These are phyloP conservation scores for Leptopterna dolabrata DNA, from an alignment of 2,888 invertebrate species.

Conservation along the genomic window DNA sequence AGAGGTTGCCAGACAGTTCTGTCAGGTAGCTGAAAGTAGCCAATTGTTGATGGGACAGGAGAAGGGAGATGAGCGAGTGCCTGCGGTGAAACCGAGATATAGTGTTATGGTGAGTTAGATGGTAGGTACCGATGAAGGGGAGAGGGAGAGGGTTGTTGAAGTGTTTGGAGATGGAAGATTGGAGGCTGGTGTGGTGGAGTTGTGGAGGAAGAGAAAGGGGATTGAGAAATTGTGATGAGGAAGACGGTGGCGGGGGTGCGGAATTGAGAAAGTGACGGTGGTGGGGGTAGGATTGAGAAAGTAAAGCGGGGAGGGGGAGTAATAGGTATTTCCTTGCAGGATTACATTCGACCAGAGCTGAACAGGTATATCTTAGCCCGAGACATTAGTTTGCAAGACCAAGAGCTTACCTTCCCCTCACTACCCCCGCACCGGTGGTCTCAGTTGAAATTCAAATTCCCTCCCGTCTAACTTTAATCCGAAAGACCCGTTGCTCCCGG, in stretches of 20 bases:
- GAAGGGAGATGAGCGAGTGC: neutral
- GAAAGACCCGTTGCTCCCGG: neutral
- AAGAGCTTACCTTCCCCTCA: slow-evolving; percentile 40
- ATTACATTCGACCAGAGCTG: slow-evolving; percentile 51
- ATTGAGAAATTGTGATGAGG: slow-evolving; percentile 35
- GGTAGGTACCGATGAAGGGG: neutral
- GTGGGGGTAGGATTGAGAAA: neutral
- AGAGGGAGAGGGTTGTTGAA: slow-evolving; percentile 14
- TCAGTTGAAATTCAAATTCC: slow-evolving; percentile 54
- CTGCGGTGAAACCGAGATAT: slow-evolving; percentile 13
- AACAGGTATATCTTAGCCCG: slow-evolving; percentile 52
- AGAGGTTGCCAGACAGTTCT: neutral
- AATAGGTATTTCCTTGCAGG: slow-evolving; percentile 52
- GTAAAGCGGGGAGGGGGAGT: slow-evolving; percentile 3
- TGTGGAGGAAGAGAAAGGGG: slow-evolving; percentile 17
- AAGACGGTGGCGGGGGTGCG: neutral
- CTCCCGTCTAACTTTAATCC: slow-evolving; percentile 52
- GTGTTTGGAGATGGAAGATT: slow-evolving; percentile 44
- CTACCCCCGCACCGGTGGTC: neutral
- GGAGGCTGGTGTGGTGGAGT: neutral
- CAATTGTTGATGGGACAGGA: neutral
- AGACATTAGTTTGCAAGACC: slow-evolving; percentile 55
- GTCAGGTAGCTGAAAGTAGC: slow-evolving; percentile 22
- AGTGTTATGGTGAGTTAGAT: neutral
- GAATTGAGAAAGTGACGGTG: neutral